Evolutionary conservation across 1,140 invertebrate species (phyloP).

Genomic region (Fragariocoptes setiger): DNA sequence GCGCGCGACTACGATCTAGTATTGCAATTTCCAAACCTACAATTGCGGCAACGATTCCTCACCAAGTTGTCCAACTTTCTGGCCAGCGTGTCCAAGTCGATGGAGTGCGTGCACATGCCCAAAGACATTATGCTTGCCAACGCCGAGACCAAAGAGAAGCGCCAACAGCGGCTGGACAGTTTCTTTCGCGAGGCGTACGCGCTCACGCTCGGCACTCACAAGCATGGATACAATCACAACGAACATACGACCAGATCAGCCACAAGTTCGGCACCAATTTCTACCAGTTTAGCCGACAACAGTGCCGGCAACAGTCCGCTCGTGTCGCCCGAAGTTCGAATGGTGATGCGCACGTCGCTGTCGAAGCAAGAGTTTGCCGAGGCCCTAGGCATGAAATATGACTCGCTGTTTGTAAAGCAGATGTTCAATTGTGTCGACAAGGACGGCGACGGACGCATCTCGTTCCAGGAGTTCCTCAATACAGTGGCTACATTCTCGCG

Average conservation of each 20-base stretch:
- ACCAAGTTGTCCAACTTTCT: slow-evolving; percentile 56
- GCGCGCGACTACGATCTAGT: slow-evolving; percentile 80
- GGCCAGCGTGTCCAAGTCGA: slow-evolving; percentile 40
- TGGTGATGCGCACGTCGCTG: slow-evolving; percentile 67
- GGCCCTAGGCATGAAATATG: slow-evolving; percentile 75
- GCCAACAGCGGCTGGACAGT: slow-evolving; percentile 73
- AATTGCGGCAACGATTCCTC: slow-evolving; percentile 53
- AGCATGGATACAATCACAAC: background rate
- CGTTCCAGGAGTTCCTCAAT: slow-evolving; percentile 88
- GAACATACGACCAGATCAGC: too few relatives aligned
- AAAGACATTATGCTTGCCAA: slow-evolving; percentile 61
- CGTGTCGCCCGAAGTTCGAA: slow-evolving; percentile 29
- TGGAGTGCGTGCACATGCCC: slow-evolving; percentile 29
- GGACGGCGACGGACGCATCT: slow-evolving; percentile 72
- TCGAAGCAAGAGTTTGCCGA: slow-evolving; percentile 86
- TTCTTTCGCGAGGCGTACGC: slow-evolving; percentile 96
- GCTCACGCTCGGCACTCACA: slow-evolving; percentile 18
- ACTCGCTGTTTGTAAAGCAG: slow-evolving; percentile 85
- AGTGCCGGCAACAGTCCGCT: background rate
- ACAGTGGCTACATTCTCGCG: slow-evolving; percentile 45
- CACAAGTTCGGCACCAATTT: too few relatives aligned
- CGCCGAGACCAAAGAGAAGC: slow-evolving; percentile 73
- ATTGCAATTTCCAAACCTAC: slow-evolving; percentile 55
- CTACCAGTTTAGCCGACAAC: too few relatives aligned
- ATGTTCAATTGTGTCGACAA: slow-evolving; percentile 98